phyloP scores from a whole-genome alignment of 2,888 invertebrate genomes.

The Hirtodrosophila confusa region DNA sequence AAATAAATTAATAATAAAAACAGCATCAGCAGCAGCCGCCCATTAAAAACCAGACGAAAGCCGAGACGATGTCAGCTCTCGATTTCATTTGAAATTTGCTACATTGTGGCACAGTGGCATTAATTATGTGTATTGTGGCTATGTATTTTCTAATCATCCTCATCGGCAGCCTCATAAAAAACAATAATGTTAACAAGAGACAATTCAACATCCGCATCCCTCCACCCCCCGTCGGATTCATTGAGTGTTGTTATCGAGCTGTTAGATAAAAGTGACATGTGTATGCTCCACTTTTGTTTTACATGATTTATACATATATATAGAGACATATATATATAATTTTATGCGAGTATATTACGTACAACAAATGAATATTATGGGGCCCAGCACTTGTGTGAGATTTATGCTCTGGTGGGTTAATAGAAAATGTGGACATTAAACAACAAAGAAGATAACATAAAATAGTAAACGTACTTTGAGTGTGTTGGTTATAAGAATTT shows the following conservation, averaged over 20 bases:
- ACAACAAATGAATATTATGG: constrained; percentile 43
- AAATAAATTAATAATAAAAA: constrained; percentile 15
- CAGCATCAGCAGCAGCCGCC: constrained; percentile 3
- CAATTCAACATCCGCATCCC: not conserved
- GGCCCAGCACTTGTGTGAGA: constrained; percentile 27
- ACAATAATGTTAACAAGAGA: constrained; percentile 16
- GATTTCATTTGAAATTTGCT: constrained; percentile 37
- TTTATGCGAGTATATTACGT: constrained; percentile 23
- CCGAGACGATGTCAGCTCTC: constrained; percentile 15
- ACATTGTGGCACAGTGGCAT: constrained; percentile 40
- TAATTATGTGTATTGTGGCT: constrained; percentile 47
- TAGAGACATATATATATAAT: constrained; percentile 3
- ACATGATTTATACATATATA: constrained; percentile 21
- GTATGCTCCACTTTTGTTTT: constrained; percentile 32
- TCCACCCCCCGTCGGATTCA: not conserved
- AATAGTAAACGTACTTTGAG: constrained; percentile 70
- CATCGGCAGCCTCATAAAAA: constrained; percentile 47
- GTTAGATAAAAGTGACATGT: constrained; percentile 60
- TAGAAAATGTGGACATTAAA: constrained; percentile 20
- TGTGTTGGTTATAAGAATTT: constrained; percentile 73
- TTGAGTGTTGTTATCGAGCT: constrained; percentile 46
- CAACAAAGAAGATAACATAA: constrained; percentile 17
- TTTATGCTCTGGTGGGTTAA: constrained; percentile 36
- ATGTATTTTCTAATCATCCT: constrained; percentile 27
- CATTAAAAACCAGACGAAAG: constrained; percentile 31